phyloP scores from a whole-genome alignment of 35 echinoderm and acorn worm species.

The Ptychodera flava region DNA sequence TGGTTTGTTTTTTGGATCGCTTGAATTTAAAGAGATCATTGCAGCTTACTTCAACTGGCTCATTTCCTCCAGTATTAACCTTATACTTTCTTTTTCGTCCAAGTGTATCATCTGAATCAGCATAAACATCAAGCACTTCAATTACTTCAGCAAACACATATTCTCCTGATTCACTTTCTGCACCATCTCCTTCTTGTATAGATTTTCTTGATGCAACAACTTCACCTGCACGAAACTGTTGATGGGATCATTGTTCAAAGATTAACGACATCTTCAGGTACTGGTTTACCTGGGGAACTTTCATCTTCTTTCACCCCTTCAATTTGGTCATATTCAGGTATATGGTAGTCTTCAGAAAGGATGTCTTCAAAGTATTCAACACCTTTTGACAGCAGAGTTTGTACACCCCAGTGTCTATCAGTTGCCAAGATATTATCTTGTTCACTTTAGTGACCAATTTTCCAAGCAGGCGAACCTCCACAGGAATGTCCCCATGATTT shows the following conservation, averaged over 20 bases:
- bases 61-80: slow-evolving; percentile 5
- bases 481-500: background rate
- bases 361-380: slow-evolving; percentile 2
- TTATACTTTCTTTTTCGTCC: background rate
- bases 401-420: background rate
- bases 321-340: background rate
- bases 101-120: background rate
- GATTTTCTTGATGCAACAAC: slow-evolving; percentile 14
- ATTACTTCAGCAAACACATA: background rate
- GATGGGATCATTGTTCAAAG: slow-evolving; percentile 11
- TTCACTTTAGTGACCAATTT: background rate
- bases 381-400: background rate
- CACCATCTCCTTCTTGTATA: background rate
- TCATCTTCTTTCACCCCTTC: background rate
- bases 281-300: slow-evolving; percentile 7
- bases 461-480: background rate
- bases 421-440: background rate
- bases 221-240: slow-evolving; percentile 10
- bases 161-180: background rate
- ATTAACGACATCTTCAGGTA: slow-evolving; percentile 13
- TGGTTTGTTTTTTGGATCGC: background rate
- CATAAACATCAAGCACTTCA: background rate
- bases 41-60: background rate
- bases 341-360: background rate
- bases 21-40: slow-evolving; percentile 16